phyloP scores from a whole-genome alignment of 2,797 vertebrate genomes.

The Amblyraja radiata region DNA sequence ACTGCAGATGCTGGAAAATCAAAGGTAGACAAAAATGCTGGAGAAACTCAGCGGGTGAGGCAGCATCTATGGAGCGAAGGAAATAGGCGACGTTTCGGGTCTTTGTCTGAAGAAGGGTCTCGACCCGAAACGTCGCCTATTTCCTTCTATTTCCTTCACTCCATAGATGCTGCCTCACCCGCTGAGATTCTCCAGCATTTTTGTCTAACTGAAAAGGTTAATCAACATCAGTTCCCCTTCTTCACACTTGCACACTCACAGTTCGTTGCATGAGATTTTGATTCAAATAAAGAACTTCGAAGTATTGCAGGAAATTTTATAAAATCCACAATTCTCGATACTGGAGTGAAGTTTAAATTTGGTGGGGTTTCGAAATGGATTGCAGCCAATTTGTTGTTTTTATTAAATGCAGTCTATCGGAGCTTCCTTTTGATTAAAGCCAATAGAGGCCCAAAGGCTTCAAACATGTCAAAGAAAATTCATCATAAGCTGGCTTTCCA shows the following conservation, averaged over 20 bases:
- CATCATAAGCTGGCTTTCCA: neutral
- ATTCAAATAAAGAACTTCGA: neutral
- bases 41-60: too few species aligned
- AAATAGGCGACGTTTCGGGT: too few species aligned
- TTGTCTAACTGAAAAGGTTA: neutral
- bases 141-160: too few species aligned
- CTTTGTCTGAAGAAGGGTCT: too few species aligned
- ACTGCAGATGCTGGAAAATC: too few species aligned
- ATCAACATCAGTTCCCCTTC: neutral
- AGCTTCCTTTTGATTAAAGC: neutral
- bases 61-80: too few species aligned
- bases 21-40: too few species aligned
- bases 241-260: neutral
- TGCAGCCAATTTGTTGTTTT: neutral
- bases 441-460: neutral
- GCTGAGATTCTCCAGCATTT: too few species aligned
- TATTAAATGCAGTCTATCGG: too few species aligned
- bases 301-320: neutral
- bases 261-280: neutral
- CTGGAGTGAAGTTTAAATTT: neutral
- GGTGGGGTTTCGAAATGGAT: neutral
- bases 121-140: too few species aligned
- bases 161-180: too few species aligned
- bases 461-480: too few species aligned
- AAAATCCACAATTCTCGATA: neutral